Percentiles rank a stretch among this genome's conserved stretches.
phyloP scores from a whole-genome alignment of 2,113 vertebrate species.

The Myotis yumanensis region DNA sequence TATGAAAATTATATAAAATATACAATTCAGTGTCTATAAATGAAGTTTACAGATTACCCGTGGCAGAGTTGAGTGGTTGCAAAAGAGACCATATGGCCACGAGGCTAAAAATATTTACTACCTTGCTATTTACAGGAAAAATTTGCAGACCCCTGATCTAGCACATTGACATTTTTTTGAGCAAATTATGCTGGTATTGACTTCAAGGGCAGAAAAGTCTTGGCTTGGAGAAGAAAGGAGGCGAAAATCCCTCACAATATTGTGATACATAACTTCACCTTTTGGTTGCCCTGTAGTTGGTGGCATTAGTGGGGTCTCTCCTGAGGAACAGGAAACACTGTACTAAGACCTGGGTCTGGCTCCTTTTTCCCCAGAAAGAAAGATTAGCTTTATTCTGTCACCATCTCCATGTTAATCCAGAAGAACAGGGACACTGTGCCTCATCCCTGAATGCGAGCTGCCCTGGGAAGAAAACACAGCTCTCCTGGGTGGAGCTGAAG shows the following conservation, averaged over 20 bases:
- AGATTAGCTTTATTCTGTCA: background rate
- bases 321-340: background rate
- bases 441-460: background rate
- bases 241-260: background rate
- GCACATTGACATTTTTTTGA: background rate
- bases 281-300: background rate
- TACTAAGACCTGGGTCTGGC: background rate
- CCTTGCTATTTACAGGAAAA: background rate
- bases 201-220: background rate
- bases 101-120: background rate
- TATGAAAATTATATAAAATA: background rate
- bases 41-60: background rate
- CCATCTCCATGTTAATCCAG: background rate
- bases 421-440: background rate
- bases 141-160: background rate
- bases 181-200: background rate
- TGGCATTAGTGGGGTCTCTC: background rate
- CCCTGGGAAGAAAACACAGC: background rate
- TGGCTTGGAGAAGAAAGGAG: background rate
- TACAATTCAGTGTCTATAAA: background rate
- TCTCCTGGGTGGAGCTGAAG: background rate
- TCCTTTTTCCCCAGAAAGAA: background rate
- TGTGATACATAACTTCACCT: background rate
- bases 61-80: background rate
- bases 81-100: background rate